Conservation (phyloP, 2,888 invertebrate genomes). For the Syrista parreyssii region DNA sequence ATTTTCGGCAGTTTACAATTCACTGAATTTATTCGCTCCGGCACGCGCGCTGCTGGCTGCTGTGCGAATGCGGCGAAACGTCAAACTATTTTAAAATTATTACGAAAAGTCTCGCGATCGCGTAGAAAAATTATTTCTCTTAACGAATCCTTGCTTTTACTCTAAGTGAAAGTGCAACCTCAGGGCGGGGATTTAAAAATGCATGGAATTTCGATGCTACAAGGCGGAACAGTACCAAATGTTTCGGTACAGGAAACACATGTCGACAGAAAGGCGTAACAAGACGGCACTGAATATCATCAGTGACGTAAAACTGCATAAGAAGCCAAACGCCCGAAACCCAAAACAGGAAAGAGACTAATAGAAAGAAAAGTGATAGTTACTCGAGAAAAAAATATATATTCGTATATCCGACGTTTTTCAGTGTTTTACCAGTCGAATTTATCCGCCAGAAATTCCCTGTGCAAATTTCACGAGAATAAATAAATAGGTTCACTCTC, state of each 20-base stretch:
- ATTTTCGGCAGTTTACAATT: not conserved
- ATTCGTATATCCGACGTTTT: not conserved
- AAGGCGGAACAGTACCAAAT: not conserved
- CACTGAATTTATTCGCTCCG: not conserved
- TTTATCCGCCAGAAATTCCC: not conserved
- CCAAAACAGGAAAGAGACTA: not conserved
- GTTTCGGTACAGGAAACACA: not conserved
- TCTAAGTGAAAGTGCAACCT: not conserved
- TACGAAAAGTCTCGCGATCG: not conserved
- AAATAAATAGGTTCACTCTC: conserved; percentile 21
- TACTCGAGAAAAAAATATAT: not conserved
- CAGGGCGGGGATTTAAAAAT: no score
- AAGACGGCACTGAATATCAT: not conserved
- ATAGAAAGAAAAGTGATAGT: not conserved
- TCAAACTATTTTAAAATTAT: not conserved
- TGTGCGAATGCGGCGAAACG: not conserved
- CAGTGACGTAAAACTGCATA: not conserved
- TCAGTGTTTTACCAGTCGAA: not conserved
- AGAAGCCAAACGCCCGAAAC: not conserved
- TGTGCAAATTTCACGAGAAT: conserved; percentile 12
- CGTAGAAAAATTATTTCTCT: not conserved
- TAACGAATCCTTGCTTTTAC: not conserved
- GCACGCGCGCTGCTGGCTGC: not conserved
- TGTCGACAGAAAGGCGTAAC: not conserved
- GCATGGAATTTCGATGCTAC: not conserved